Conservation (phyloP, 2,888 invertebrate species). For the Ochlodes sylvanus region DNA sequence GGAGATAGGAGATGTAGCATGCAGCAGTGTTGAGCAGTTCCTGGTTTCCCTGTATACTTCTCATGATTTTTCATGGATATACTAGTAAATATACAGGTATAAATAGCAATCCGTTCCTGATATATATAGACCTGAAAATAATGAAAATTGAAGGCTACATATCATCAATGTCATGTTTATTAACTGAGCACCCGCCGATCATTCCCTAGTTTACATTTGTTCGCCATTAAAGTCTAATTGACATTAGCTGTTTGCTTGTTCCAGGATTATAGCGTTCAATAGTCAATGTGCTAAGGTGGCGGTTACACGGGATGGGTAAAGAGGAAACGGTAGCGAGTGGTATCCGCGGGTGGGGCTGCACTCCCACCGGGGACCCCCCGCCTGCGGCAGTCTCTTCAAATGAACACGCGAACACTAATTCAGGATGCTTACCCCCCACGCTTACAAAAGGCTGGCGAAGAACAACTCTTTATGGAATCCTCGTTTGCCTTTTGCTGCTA, state of each 20-base stretch:
- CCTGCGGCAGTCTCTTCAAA: conserved; percentile 51
- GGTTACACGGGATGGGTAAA: conserved; percentile 54
- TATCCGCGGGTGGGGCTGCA: conserved; percentile 76
- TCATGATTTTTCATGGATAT: too few relatives aligned
- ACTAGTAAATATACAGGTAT: too few relatives aligned
- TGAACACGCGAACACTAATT: conserved; percentile 46
- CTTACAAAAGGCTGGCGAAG: conserved; percentile 93
- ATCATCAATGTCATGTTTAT: conserved; percentile 24
- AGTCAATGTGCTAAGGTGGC: conserved; percentile 44
- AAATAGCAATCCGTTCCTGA: conserved; percentile 1
- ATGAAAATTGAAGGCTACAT: conserved; percentile 33
- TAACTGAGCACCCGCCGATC: conserved; percentile 21
- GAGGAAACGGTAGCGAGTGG: conserved; percentile 57
- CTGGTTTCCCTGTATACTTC: too few relatives aligned
- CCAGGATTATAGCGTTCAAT: conserved; percentile 53
- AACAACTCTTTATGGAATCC: conserved; percentile 94
- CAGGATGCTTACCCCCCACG: conserved; percentile 58
- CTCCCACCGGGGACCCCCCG: conserved; percentile 72
- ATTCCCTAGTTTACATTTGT: conserved; percentile 33
- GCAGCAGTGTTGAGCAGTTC: too few relatives aligned
- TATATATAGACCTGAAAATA: not conserved
- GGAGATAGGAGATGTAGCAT: too few relatives aligned
- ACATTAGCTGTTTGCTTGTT: conserved; percentile 55
- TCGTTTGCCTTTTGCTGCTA: conserved; percentile 93
- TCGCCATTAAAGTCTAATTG: conserved; percentile 38